Percentiles rank a stretch among this genome's conserved stretches.
These are phyloP conservation scores for Cichlasoma orientale DNA, from an alignment of 2,797 vertebrate species.

Conservation along the genomic window DNA sequence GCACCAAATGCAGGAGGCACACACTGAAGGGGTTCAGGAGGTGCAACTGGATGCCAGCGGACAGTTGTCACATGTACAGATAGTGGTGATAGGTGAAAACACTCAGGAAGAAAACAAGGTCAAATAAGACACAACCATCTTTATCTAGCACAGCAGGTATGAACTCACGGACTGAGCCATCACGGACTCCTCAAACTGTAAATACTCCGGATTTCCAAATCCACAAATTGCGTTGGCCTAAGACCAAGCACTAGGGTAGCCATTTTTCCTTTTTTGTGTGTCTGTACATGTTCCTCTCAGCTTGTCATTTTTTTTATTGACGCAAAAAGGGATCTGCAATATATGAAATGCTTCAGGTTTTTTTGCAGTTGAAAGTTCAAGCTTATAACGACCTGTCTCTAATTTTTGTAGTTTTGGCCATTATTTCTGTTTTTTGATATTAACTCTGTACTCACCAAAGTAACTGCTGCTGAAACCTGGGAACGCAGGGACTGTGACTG, in stretches of 20 bases:
- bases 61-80: constrained; percentile 90
- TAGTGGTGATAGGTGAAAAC: constrained; percentile 90
- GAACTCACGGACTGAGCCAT: constrained; percentile 24
- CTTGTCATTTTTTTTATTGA: constrained; percentile 30
- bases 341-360: constrained; percentile 25
- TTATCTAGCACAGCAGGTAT: constrained; percentile 35
- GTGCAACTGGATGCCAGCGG: constrained; percentile 87
- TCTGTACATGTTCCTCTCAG: constrained; percentile 10
- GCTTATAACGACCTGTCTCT: constrained; percentile 11
- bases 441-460: background rate
- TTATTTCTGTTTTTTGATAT: background rate
- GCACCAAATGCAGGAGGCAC: constrained; percentile 67
- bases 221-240: constrained; percentile 47
- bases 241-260: constrained; percentile 54
- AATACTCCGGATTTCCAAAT: constrained; percentile 42
- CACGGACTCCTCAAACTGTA: constrained; percentile 38
- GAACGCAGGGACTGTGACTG: background rate
- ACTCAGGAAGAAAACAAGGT: constrained; percentile 66
- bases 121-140: constrained; percentile 58
- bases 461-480: background rate
- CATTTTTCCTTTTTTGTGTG: constrained; percentile 29
- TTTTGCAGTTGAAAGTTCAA: constrained; percentile 37
- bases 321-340: constrained; percentile 16
- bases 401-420: background rate
- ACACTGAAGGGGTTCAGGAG: constrained; percentile 82